phyloP scores from a whole-genome alignment of 1,140 invertebrate species.

The Gonioctena quinquepunctata region DNA sequence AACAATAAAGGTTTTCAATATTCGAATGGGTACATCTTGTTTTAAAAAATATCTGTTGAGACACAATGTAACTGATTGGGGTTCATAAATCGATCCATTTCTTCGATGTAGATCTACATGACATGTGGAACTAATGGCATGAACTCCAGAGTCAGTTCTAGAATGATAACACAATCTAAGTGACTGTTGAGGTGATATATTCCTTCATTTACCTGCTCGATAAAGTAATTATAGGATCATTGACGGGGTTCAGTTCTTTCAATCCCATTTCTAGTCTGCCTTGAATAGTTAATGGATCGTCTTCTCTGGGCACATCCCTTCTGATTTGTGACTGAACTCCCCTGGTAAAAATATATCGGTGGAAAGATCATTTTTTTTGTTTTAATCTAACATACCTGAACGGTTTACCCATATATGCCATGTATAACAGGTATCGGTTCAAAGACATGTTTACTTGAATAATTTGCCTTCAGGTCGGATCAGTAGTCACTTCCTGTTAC shows the following conservation, averaged over 20 bases:
- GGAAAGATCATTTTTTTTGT: slow-evolving; percentile 8
- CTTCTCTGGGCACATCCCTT: slow-evolving; percentile 37
- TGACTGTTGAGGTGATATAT: too few species aligned
- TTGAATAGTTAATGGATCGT: slow-evolving; percentile 66
- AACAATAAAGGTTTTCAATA: slow-evolving; percentile 62
- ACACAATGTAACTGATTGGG: slow-evolving; percentile 51
- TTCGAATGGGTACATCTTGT: slow-evolving; percentile 59
- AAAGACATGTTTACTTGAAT: not conserved
- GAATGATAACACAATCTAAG: too few species aligned
- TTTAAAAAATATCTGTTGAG: slow-evolving; percentile 65
- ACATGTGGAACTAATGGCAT: slow-evolving; percentile 66
- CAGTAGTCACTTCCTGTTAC: not conserved
- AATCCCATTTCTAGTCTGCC: slow-evolving; percentile 67
- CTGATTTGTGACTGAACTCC: slow-evolving; percentile 60
- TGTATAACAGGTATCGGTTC: slow-evolving; percentile 62
- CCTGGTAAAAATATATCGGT: slow-evolving; percentile 47
- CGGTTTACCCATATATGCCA: slow-evolving; percentile 65
- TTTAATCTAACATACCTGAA: slow-evolving; percentile 58
- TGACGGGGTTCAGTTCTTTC: slow-evolving; percentile 55
- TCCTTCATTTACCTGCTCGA: slow-evolving; percentile 73
- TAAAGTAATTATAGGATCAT: slow-evolving; percentile 59
- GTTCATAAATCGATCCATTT: slow-evolving; percentile 57
- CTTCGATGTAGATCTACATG: slow-evolving; percentile 65
- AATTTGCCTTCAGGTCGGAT: not conserved
- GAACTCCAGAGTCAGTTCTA: slow-evolving; percentile 76